Percentiles rank a stretch among this genome's conserved stretches.
Evolutionary conservation across 2,797 vertebrate species (phyloP).

Genomic region (Oreochromis mossambicus): DNA sequence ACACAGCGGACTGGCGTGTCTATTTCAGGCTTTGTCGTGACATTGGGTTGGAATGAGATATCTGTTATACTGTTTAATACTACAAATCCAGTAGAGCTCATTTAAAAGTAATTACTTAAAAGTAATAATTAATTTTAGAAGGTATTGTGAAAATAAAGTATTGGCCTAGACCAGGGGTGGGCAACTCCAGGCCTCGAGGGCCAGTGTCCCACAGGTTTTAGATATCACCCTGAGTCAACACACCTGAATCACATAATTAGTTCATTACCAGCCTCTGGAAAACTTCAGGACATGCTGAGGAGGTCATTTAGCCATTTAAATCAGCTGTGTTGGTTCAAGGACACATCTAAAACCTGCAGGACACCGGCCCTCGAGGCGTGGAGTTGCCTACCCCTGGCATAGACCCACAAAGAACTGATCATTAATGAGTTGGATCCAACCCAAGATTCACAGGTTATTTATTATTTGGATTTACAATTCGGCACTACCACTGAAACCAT

Average conservation of each 20-base stretch:
- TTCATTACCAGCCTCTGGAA: not conserved
- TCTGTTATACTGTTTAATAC: not conserved
- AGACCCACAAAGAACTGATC: not conserved
- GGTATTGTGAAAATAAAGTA: not conserved
- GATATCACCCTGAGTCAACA: not conserved
- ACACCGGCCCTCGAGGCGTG: not conserved
- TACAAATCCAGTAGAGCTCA: not conserved
- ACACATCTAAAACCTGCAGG: not conserved
- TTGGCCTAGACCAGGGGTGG: not conserved
- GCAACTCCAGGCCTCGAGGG: not conserved
- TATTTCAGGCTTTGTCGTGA: not conserved
- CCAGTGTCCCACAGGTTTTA: not conserved
- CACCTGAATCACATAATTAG: not conserved
- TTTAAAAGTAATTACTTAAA: not conserved
- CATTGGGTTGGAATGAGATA: not conserved
- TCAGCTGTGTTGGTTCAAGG: not conserved
- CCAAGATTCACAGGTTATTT: not conserved
- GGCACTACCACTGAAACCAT: not conserved
- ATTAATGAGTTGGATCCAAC: not conserved
- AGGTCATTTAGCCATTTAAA: not conserved
- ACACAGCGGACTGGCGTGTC: not conserved
- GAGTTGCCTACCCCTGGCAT: not conserved
- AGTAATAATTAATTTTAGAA: not conserved
- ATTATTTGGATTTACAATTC: not conserved
- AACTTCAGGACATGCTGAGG: not conserved